Base-by-base conservation (phyloP, 2,888 invertebrate genomes). In the Chelonus formosanus region DNA sequence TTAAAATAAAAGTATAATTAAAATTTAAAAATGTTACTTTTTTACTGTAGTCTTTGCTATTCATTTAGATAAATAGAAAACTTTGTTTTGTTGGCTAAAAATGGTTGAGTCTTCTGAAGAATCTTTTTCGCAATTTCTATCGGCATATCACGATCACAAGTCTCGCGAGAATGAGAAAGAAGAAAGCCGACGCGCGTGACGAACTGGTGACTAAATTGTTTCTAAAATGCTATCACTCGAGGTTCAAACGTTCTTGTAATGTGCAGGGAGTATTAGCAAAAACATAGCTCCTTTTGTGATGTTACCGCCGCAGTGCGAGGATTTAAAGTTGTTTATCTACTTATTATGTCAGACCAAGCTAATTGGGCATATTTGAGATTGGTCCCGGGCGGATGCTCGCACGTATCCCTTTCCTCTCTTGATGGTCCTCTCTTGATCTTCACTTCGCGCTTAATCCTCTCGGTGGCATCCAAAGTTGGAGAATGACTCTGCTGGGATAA, bases 331-430 rank as follows among this genome's bases (percentile, higher is more conserved):
- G 78, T 81, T 82, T 78, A 80, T 82, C 80, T 80, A 80, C 81
- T 82, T 82, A 81, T 82, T 82, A 82, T 80, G 80, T 82, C 81
- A 79, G 76, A 65, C 67, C 63, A 74, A 73, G 79, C 78, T 82
- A 82, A 81, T 82, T 82, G 82, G 82, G 76, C 78, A 78, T 82
- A 80, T 81, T 80, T 75, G 76, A 73, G 72, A 75, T 74, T 73
- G 72, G 68, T 50, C 65, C 59, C 64, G 58, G 65, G 47, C 35
- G 48, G 69, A 76, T 80, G 74, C 78, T 79, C 76, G 77, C 81
- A 80, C 81, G 78, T 81, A 77, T 58, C 40, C 47, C 7, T 47
- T 10, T 31, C 6, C 6, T 35, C 45, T 63, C 56, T 54, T 31
- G 35, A 20, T 56, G 10, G 44, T 53, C 57, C 6, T 63, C 32